phyloP scores from a whole-genome alignment of 2,113 vertebrate genomes.

The Pseudopodoces humilis region DNA sequence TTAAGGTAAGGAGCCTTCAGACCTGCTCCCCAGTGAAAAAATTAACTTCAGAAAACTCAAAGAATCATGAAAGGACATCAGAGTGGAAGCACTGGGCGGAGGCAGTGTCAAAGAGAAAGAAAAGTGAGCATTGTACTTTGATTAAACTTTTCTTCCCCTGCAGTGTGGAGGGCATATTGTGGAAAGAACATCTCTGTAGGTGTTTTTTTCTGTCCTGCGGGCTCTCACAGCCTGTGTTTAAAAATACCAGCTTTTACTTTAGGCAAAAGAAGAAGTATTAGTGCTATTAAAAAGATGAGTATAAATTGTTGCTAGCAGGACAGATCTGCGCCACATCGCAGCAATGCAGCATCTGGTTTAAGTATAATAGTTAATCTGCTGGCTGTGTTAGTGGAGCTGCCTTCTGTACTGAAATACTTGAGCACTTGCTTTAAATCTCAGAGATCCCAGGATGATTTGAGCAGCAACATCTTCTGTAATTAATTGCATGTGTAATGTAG shows the following conservation, averaged over 20 bases:
- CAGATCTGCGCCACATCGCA: neutral
- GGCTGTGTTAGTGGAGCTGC: neutral
- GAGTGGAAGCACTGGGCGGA: neutral
- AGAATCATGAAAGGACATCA: neutral
- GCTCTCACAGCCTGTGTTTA: constrained; percentile 1
- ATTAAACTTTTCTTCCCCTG: constrained; percentile 48
- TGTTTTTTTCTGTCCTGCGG: neutral
- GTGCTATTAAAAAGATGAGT: constrained; percentile 38
- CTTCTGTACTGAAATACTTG: constrained; percentile 38
- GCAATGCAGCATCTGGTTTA: constrained; percentile 38
- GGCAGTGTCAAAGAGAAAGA: constrained; percentile 4
- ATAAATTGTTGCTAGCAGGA: constrained; percentile 27
- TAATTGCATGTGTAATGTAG: constrained; percentile 71
- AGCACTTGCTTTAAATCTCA: constrained; percentile 52
- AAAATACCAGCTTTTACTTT: constrained; percentile 51
- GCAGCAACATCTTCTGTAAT: constrained; percentile 68
- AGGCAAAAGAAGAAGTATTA: constrained; percentile 19
- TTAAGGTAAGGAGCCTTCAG: neutral
- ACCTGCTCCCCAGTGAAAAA: neutral
- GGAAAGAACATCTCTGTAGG: constrained; percentile 50
- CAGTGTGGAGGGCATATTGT: neutral
- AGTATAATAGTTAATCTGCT: constrained; percentile 31
- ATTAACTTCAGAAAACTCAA: neutral
- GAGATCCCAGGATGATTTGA: constrained; percentile 38
- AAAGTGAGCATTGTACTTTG: neutral